Evolutionary conservation across 2,797 vertebrate genomes (phyloP).

Genomic region (Todus mexicanus): DNA sequence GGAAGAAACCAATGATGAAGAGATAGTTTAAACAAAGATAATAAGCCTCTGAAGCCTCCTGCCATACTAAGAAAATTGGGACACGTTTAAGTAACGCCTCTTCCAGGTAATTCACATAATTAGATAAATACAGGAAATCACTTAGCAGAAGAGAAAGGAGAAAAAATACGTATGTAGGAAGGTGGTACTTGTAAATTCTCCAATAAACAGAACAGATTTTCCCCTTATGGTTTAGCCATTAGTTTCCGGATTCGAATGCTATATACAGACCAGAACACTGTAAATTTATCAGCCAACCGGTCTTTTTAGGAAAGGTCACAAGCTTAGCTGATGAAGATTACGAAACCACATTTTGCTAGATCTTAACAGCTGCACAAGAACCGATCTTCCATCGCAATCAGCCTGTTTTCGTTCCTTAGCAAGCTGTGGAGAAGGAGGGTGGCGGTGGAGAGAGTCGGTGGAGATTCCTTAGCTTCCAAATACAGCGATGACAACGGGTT

Average conservation of each 20-base stretch:
- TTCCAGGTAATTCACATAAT: neutral
- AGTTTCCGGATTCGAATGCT: neutral
- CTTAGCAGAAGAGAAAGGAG: slow-evolving; percentile 9
- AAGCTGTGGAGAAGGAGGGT: neutral
- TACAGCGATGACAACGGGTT: neutral
- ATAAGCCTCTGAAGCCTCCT: neutral
- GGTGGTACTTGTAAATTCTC: slow-evolving; percentile 9
- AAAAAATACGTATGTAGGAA: neutral
- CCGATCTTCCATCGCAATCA: neutral
- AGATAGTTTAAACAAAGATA: neutral
- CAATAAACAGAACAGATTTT: slow-evolving; percentile 32
- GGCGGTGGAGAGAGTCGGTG: neutral
- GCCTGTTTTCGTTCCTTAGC: neutral
- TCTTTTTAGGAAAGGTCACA: slow-evolving; percentile 19
- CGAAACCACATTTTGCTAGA: neutral
- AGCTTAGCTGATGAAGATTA: neutral
- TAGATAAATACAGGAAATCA: neutral
- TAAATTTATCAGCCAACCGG: slow-evolving; percentile 25
- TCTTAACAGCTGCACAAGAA: neutral
- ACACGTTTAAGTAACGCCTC: neutral
- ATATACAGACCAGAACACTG: neutral
- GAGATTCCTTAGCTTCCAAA: neutral
- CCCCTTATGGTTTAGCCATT: slow-evolving; percentile 14
- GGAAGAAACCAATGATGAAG: neutral
- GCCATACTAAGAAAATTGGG: neutral